Evolutionary conservation across 2,113 vertebrate genomes (phyloP).

Genomic region (Eudyptes chrysolophus): DNA sequence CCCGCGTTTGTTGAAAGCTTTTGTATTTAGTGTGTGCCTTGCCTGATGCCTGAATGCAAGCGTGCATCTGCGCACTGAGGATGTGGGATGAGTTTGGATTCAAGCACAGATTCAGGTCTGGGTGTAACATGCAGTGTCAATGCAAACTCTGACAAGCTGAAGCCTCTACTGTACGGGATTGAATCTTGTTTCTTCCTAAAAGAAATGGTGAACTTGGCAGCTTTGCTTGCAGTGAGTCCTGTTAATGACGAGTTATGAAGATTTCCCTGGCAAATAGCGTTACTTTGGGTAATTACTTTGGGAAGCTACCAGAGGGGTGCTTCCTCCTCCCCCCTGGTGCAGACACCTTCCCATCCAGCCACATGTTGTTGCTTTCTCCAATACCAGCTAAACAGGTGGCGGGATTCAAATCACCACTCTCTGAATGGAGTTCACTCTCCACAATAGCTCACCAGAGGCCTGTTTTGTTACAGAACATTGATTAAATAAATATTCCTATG

Average conservation of each 20-base stretch:
- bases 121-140: not conserved
- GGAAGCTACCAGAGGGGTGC: not conserved
- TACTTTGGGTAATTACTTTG: not conserved
- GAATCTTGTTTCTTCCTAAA: not conserved
- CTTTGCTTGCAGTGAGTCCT: not conserved
- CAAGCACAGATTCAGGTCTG: not conserved
- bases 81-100: not conserved
- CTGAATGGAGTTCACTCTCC: conserved; percentile 52
- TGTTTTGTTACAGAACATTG: conserved; percentile 74
- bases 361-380: conserved; percentile 13
- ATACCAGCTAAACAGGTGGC: conserved; percentile 59
- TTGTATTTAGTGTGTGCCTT: fast-evolving
- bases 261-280: not conserved
- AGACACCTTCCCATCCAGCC: not conserved
- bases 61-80: fast-evolving
- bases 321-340: not conserved
- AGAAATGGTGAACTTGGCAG: not conserved
- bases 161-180: not conserved
- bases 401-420: conserved; percentile 48
- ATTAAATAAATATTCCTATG: conserved; percentile 76
- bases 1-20: not conserved
- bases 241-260: not conserved
- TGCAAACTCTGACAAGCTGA: not conserved
- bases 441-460: conserved; percentile 68
- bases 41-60: not conserved